Base-by-base conservation (phyloP, 2,888 invertebrate species). In the Xestia rhomboidea region DNA sequence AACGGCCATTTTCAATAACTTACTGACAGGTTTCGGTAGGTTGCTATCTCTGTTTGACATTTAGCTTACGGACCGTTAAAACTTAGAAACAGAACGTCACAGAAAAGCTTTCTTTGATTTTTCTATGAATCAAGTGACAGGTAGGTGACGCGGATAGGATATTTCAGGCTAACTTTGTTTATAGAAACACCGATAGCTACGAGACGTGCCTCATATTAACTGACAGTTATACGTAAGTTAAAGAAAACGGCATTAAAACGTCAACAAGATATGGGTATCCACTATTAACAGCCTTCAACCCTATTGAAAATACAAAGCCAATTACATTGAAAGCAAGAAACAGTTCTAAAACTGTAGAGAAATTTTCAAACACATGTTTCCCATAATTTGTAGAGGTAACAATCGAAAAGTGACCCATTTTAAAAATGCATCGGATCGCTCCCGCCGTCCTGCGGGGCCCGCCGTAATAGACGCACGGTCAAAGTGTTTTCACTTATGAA, bases 401-500 rank as follows among this genome's bases (percentile, higher is more conserved):
- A 88, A 86, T 87, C 88, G 83, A 84, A 85, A 88, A 87, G 88
- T 82, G 89, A 87, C 90, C 88, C 88, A 82, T 89, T 93, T 95
- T 94, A 95, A 95, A 95, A 93, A 95, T 95, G 93, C 92, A 95
- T 90, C 88, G 84, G 81, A 79, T 85, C 79, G 87, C 88, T 73
- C 68, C 92, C 91, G 73, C 76, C 69, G 76, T 88, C 89, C 90
- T 84, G 77, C 80, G 84, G 93, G 90, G 85, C 83, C 83, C 85
- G 81, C 87, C 90, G 91, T 94, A 94, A 94, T 94, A 94, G 95
- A 92, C 91, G 89, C 82, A 88, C 93, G 93, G 90, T 89, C 93
- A 92, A 93, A 95, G 94, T 94, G 95, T 94, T 95, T 93, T 91
- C 87, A 88, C 91, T 92, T 93, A 95, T 96, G 95, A 95, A 96